Evolutionary conservation across 2,113 vertebrate species (phyloP), one percentile per base, ranked within the genome.

Genomic region (Phodopus roborovskii): DNA sequence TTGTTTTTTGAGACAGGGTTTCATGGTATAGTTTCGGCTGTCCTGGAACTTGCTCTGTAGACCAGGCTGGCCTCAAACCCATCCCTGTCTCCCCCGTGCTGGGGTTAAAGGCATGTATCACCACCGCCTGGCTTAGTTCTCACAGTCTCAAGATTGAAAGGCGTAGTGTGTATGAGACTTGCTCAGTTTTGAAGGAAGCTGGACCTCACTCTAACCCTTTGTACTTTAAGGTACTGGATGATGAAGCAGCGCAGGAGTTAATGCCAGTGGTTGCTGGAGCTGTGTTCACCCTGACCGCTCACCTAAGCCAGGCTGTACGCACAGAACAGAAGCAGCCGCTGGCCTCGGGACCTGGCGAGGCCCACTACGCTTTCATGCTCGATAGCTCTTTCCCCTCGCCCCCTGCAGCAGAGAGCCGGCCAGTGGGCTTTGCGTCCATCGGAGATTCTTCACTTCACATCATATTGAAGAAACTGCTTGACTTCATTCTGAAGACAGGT

Each of bases 401-500:
- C 20, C 42, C 95, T 48, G 98, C 98, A 20, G 95, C 98, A 75
- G 99, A 99, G 96, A 97, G 93, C 94, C 96, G 98, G 33, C 96
- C 98, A 1, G 96, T 99, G 20, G 99, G 99, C 28, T 99, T 99
- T 91, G 98, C 99, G 78, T 99, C 99, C 53, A 99, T 99, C 42
- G 99, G 99, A 83, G 99, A 99, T 97, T 99, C 99, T 0, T 99
- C 99, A 5, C 99, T 99, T 56, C 99, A 99, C 95, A 99, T 99
- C 96, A 99, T 99, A 94, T 98, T 99, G 94, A 99, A 99, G 97
- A 99, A 99, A 88, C 99, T 99, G 64, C 98, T 99, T 97, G 99
- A 99, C 98, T 99, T 99, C 97, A 99, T 99, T 98, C 98, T 99
- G 95, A 99, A 99, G 97, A 99, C 99, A 97, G 99, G 99, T 99